phyloP scores from a whole-genome alignment of 2,888 invertebrate genomes.

The Hydriomena furcata region DNA sequence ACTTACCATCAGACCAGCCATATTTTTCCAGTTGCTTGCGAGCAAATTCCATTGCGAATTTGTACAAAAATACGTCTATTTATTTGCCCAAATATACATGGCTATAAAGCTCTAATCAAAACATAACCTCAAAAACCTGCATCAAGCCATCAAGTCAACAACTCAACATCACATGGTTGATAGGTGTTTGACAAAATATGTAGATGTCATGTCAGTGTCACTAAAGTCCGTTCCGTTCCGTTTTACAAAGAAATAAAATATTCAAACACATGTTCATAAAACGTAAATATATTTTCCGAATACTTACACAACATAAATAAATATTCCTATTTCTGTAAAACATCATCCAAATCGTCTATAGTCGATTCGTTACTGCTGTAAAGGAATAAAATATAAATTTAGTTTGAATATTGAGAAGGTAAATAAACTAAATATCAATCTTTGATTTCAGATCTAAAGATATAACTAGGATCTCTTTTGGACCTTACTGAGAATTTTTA shows the following conservation, averaged over 20 bases:
- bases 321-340: conserved; percentile 30
- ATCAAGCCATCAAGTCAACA: conserved; percentile 11
- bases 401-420: conserved; percentile 2
- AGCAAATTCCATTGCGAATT: conserved; percentile 86
- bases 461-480: conserved; percentile 77
- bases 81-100: conserved; percentile 1
- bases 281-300: no score
- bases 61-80: no score
- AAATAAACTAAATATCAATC: no score
- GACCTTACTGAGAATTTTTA: conserved; percentile 91
- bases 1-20: conserved; percentile 86
- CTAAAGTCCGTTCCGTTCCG: not conserved
- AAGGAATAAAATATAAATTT: conserved; percentile 37
- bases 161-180: no score
- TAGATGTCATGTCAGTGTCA: not conserved
- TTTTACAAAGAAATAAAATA: no score
- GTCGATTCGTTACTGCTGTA: conserved; percentile 81
- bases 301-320: not conserved
- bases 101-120: not conserved
- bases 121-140: conserved; percentile 13
- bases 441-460: conserved; percentile 46
- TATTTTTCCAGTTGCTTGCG: conserved; percentile 88
- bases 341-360: conserved; percentile 72
- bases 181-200: no score
- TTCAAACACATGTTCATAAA: no score